Percentiles rank a stretch among this genome's conserved stretches.
Evolutionary conservation across 2,888 invertebrate species (phyloP).

Genomic region (Habroteleia sp.): DNA sequence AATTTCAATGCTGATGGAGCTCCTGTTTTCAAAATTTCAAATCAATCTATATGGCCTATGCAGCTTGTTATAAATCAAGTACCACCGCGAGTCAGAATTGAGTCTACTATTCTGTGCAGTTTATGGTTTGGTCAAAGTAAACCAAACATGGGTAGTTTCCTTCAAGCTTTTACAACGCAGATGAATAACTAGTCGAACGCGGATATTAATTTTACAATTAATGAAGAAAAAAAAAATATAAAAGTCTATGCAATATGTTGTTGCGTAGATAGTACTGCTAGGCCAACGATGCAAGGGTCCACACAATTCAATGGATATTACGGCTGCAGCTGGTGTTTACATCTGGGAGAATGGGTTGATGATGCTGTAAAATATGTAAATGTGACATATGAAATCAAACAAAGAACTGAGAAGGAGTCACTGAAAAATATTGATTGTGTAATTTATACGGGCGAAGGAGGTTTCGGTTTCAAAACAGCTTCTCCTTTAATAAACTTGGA

Average conservation of each 20-base stretch:
- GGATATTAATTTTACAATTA: slow-evolving; percentile 2
- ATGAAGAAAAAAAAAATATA: neutral
- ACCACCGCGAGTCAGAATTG: neutral
- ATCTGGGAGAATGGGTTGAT: neutral
- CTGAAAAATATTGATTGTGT: slow-evolving; percentile 9
- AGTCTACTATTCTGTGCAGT: neutral
- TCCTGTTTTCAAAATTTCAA: neutral
- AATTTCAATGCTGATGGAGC: slow-evolving; percentile 7
- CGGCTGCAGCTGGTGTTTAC: slow-evolving; percentile 4
- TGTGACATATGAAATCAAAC: neutral
- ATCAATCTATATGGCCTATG: slow-evolving; percentile 17
- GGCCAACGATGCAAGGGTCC: slow-evolving; percentile 2
- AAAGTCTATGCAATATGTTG: slow-evolving; percentile 2
- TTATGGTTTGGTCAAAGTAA: slow-evolving; percentile 15
- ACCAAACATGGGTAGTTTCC: neutral
- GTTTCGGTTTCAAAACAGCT: slow-evolving; percentile 4
- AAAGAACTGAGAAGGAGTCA: neutral
- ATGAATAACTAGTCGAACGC: neutral
- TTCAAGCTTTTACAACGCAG: neutral
- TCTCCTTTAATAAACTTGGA: slow-evolving; percentile 5
- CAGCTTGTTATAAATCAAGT: slow-evolving; percentile 3
- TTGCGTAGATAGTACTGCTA: slow-evolving; percentile 7
- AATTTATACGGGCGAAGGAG: neutral
- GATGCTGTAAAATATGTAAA: slow-evolving; percentile 4
- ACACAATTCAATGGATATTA: slow-evolving; percentile 8